Percentiles rank a stretch among this genome's conserved stretches.
phyloP scores from a whole-genome alignment of 2,888 invertebrate species.

The Lymantria dispar region DNA sequence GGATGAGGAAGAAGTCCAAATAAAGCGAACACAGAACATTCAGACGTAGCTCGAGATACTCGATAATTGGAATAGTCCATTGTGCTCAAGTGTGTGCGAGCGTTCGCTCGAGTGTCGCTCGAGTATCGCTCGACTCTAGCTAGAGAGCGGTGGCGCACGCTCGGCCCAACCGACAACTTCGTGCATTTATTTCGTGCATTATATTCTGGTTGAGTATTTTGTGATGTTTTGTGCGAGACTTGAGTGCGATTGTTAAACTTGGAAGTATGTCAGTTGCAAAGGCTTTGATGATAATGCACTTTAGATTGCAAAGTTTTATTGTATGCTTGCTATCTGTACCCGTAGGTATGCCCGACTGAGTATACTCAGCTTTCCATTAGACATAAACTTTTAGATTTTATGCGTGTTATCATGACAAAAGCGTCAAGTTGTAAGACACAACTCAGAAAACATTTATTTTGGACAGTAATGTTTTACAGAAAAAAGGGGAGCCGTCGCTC shows the following conservation, averaged over 20 bases:
- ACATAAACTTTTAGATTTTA: too few species aligned
- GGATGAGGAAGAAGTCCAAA: slow-evolving; percentile 1
- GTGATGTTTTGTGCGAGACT: slow-evolving; percentile 8
- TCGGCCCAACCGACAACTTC: slow-evolving; percentile 4
- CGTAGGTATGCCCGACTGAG: too few species aligned
- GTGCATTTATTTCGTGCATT: slow-evolving; percentile 12
- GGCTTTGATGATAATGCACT: neutral
- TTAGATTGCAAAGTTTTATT: neutral
- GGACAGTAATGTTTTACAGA: too few species aligned
- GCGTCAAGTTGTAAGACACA: too few species aligned
- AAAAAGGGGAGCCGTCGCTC: too few species aligned
- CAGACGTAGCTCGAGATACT: slow-evolving; percentile 10
- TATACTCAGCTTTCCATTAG: too few species aligned
- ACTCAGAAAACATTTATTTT: too few species aligned
- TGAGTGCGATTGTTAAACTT: neutral
- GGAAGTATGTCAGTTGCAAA: neutral
- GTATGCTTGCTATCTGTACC: too few species aligned
- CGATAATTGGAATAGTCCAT: slow-evolving; percentile 28
- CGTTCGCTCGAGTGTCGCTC: slow-evolving; percentile 7
- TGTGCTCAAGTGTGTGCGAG: slow-evolving; percentile 22
- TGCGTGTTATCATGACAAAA: too few species aligned
- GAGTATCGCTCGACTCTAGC: neutral
- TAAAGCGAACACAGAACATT: slow-evolving; percentile 6
- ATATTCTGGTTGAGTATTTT: slow-evolving; percentile 14
- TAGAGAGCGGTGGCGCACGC: slow-evolving; percentile 8